Evolutionary conservation across 2,888 invertebrate species (phyloP), one percentile per base, ranked within the genome.

Genomic region (Trypoxylon attenuatum): DNA sequence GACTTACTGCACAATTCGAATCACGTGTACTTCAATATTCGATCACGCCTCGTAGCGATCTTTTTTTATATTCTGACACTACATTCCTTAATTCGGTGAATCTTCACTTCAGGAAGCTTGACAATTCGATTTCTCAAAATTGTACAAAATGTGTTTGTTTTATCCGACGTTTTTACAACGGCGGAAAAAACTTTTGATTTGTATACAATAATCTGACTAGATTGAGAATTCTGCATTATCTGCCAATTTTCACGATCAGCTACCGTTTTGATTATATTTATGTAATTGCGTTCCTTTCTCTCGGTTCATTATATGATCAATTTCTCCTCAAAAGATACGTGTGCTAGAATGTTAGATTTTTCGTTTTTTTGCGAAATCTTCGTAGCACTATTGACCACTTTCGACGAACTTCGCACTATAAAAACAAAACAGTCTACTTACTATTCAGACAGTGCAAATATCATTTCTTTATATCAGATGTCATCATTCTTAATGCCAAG

Each of bases 151-250:
- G n/a, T n/a, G n/a, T n/a, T n/a, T n/a, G n/a, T n/a, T n/a, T n/a
- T n/a, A n/a, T n/a, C n/a, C n/a, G n/a, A n/a, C n/a, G n/a, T 51
- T 22, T 4, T 47, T 58, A 21, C 5, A 27, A 41, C 38, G 22
- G n/a, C 27, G 23, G 25, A 43, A 45, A 27, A 15, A 59, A 59
- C 13, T 42, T 64, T 64, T 59, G 21, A 59, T 64, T 64, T 62
- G 52, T 27, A 54, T 21, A 18, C 49, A 53, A 5, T 59, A 47
- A 41, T 51, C 58, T 5, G 41, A 38, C 51, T n/a, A n/a, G n/a
- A n/a, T n/a, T n/a, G n/a, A n/a, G n/a, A n/a, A n/a, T n/a, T n/a
- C n/a, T n/a, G n/a, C n/a, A n/a, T n/a, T n/a, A n/a, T n/a, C n/a
- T n/a, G n/a, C n/a, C n/a, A n/a, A n/a, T n/a, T n/a, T n/a, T n/a